Evolutionary conservation across 2,797 vertebrate species (phyloP).

Genomic region (Ispidina lecontei): DNA sequence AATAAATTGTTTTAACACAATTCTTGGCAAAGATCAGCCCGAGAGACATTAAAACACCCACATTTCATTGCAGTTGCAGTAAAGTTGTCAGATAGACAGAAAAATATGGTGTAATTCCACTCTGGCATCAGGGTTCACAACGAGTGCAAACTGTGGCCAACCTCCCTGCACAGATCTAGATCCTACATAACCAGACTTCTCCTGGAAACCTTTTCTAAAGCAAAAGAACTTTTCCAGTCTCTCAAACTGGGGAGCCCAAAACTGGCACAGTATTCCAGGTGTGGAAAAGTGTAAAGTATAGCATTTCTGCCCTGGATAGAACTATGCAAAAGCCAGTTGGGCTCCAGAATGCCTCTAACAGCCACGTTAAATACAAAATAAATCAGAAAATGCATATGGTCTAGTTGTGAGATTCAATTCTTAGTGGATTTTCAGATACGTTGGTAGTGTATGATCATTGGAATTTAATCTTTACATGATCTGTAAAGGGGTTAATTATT

Average conservation of each 20-base stretch:
- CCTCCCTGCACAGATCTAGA: neutral
- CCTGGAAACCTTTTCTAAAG: neutral
- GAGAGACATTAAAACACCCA: too few relatives aligned
- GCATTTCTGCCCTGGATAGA: neutral
- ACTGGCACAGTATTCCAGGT: too few relatives aligned
- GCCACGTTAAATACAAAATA: neutral
- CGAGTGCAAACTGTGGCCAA: neutral
- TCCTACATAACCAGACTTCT: neutral
- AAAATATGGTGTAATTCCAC: neutral
- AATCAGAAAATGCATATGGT: neutral
- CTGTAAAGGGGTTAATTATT: neutral
- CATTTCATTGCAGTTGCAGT: neutral
- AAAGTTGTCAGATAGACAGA: neutral
- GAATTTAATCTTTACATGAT: neutral
- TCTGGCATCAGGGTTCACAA: neutral
- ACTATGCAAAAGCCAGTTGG: rapidly evolving
- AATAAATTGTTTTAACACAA: neutral
- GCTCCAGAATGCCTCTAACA: neutral
- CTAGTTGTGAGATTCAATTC: neutral
- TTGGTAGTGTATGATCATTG: too few relatives aligned
- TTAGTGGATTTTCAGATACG: neutral
- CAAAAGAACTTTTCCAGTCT: too few relatives aligned
- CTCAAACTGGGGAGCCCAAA: too few relatives aligned
- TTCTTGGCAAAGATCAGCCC: neutral
- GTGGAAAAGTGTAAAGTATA: neutral